Conservation (phyloP, 2,888 invertebrate genomes). For the Villa cingulata region DNA sequence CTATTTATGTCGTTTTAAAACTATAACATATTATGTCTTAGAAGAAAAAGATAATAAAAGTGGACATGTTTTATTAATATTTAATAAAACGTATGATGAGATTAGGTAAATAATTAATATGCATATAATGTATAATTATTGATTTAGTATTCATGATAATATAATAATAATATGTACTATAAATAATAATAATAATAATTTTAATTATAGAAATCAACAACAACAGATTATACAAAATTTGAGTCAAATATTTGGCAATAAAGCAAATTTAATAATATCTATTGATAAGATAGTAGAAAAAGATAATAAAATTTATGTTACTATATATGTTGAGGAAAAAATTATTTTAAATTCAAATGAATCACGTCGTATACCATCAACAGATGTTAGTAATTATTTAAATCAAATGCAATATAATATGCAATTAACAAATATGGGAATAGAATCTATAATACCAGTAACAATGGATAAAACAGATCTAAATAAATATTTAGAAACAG, state of each 20-base stretch:
- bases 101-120: slow-evolving; percentile 45
- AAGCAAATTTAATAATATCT: slow-evolving; percentile 65
- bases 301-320: slow-evolving; percentile 64
- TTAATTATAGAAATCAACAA: slow-evolving; percentile 46
- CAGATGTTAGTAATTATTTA: slow-evolving; percentile 55
- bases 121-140: slow-evolving; percentile 1
- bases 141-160: background rate
- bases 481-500: slow-evolving; percentile 76
- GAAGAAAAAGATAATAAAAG: slow-evolving; percentile 80
- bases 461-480: slow-evolving; percentile 64
- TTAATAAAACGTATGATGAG: slow-evolving; percentile 70
- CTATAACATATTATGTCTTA: slow-evolving; percentile 82
- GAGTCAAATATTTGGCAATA: slow-evolving; percentile 62
- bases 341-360: slow-evolving; percentile 44
- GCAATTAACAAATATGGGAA: slow-evolving; percentile 59
- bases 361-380: slow-evolving; percentile 56
- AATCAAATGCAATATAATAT: slow-evolving; percentile 56
- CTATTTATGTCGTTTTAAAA: slow-evolving; percentile 85
- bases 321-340: slow-evolving; percentile 61
- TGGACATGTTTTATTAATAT: slow-evolving; percentile 73
- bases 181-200: too few species aligned
- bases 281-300: slow-evolving; percentile 68
- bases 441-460: slow-evolving; percentile 55
- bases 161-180: slow-evolving; percentile 14
- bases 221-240: slow-evolving; percentile 54